Conservation (phyloP, 1,140 invertebrate species). For the Zophobas atratus region DNA sequence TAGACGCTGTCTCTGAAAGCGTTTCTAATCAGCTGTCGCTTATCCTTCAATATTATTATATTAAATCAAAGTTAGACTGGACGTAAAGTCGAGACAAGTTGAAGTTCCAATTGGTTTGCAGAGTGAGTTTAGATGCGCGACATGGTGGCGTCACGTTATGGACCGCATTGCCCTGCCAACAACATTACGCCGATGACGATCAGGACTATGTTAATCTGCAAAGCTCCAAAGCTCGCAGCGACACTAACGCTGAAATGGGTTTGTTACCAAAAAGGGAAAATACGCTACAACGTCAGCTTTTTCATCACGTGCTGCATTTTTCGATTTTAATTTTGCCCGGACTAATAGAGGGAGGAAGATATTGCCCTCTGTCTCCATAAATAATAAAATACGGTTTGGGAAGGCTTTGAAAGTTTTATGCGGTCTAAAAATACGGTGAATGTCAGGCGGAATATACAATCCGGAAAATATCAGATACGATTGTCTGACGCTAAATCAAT, state of each 20-base stretch:
- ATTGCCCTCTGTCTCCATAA: slow-evolving; percentile 36
- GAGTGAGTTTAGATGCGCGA: slow-evolving; percentile 31
- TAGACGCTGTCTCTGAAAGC: neutral
- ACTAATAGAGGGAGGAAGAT: slow-evolving; percentile 29
- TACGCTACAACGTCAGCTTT: neutral
- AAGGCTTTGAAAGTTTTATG: slow-evolving; percentile 36
- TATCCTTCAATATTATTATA: slow-evolving; percentile 14
- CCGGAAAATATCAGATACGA: slow-evolving; percentile 9
- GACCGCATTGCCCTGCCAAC: slow-evolving; percentile 40
- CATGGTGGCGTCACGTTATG: slow-evolving; percentile 33
- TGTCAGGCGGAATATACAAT: slow-evolving; percentile 39
- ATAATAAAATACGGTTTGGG: slow-evolving; percentile 42
- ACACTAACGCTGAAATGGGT: neutral
- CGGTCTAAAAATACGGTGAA: slow-evolving; percentile 33
- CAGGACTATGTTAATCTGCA: slow-evolving; percentile 30
- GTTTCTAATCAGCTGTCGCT: slow-evolving; percentile 10
- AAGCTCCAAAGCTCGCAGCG: slow-evolving; percentile 23
- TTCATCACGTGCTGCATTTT: slow-evolving; percentile 11
- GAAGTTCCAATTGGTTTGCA: slow-evolving; percentile 34
- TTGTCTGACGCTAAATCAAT: slow-evolving; percentile 27
- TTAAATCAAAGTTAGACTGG: slow-evolving; percentile 27
- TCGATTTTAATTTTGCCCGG: slow-evolving; percentile 17
- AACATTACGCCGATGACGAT: slow-evolving; percentile 4
- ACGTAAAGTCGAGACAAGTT: slow-evolving; percentile 36
- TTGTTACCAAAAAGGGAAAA: neutral